Evolutionary conservation across 2,113 vertebrate genomes (phyloP).

Genomic region (Pan paniscus): DNA sequence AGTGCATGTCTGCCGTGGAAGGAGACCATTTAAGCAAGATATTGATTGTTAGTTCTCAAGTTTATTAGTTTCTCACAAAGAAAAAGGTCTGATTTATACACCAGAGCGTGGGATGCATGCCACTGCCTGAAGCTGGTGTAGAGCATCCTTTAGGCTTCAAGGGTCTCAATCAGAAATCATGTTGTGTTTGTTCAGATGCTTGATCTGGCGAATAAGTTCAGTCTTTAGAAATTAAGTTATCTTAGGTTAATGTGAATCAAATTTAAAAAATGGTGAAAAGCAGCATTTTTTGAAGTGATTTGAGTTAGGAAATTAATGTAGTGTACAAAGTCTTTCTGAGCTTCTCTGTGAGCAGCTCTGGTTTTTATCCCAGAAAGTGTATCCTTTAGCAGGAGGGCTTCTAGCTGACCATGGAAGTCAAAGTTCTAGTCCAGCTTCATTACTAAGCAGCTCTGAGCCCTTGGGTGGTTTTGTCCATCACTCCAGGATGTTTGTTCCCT

Average conservation of each 20-base stretch:
- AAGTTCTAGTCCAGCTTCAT: background rate
- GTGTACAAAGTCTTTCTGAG: background rate
- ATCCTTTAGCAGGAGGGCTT: background rate
- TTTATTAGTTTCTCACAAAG: background rate
- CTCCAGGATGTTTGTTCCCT: background rate
- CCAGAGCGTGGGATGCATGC: rapidly evolving
- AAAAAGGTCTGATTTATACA: background rate
- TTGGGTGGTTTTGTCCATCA: background rate
- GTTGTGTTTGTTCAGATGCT: background rate
- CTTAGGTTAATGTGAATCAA: background rate
- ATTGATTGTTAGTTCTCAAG: background rate
- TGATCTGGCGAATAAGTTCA: background rate
- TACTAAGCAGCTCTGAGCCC: background rate
- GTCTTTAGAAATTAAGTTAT: background rate
- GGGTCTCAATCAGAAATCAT: background rate
- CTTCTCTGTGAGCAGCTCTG: background rate
- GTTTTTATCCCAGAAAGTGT: background rate
- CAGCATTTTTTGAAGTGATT: background rate
- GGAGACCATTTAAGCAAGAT: background rate
- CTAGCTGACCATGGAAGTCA: background rate
- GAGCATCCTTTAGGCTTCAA: background rate
- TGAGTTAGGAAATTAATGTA: background rate
- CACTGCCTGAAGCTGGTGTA: background rate
- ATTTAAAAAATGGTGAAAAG: background rate
- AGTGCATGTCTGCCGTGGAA: background rate